Evolutionary conservation across 2,797 vertebrate species (phyloP).

Genomic region (Fistularia commersonii): DNA sequence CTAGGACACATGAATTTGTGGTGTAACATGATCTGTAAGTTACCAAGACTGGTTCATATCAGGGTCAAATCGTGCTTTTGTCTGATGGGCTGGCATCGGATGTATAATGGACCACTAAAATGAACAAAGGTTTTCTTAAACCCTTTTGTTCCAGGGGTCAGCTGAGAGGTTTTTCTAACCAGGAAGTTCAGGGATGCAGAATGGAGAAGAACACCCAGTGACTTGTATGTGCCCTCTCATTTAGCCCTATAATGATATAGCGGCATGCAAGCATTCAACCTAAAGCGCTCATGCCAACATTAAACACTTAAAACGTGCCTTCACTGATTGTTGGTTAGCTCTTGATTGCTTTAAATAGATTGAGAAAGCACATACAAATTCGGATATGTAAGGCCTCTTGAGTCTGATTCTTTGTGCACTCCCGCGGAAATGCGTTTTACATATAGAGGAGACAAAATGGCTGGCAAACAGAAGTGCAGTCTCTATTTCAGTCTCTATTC

Average conservation of each 20-base stretch:
- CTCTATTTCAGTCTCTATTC: conserved; percentile 17
- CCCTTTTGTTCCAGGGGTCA: conserved; percentile 33
- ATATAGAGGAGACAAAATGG: conserved; percentile 7
- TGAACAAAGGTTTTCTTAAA: conserved; percentile 58
- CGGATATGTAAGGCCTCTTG: neutral
- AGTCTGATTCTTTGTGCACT: conserved; percentile 1
- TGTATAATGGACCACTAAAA: conserved; percentile 40
- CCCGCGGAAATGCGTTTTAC: neutral
- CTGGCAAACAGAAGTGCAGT: conserved; percentile 5
- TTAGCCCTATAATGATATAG: conserved; percentile 57
- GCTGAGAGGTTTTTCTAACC: conserved; percentile 46
- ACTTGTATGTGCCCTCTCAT: conserved; percentile 47
- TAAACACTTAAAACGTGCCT: conserved; percentile 32
- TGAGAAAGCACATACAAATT: conserved; percentile 6
- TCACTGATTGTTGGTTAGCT: conserved; percentile 25
- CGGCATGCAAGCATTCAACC: conserved; percentile 7
- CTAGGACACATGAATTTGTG: conserved; percentile 31
- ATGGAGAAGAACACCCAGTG: conserved; percentile 42
- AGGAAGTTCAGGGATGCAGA: conserved; percentile 43
- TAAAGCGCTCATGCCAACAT: conserved; percentile 25
- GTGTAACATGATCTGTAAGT: conserved; percentile 42
- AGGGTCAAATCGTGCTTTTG: conserved; percentile 52
- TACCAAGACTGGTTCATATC: conserved; percentile 50
- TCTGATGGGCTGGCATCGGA: conserved; percentile 29
- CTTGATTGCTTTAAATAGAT: conserved; percentile 21